Conservation (phyloP, 2,888 invertebrate species). For the Agonopterix arenella region DNA sequence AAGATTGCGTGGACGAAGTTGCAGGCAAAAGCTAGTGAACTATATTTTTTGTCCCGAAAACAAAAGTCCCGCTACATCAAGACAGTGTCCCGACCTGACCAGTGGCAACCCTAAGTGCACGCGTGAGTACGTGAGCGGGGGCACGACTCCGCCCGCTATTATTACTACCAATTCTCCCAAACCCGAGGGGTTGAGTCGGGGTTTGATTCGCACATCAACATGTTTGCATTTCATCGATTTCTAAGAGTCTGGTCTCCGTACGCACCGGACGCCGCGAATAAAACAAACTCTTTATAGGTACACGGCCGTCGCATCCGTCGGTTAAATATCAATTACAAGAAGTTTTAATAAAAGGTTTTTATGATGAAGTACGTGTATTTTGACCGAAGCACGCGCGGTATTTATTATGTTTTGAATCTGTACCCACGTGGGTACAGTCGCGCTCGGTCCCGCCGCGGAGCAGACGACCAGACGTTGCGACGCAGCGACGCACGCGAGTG, state of each 20-base stretch:
- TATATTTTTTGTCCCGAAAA: too few relatives aligned
- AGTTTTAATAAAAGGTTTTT: neutral
- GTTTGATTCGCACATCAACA: constrained; percentile 68
- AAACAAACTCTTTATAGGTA: constrained; percentile 7
- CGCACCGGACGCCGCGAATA: constrained; percentile 18
- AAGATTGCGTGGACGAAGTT: too few relatives aligned
- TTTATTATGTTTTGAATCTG: constrained; percentile 43
- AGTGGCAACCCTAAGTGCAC: neutral
- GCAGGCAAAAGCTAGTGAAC: too few relatives aligned
- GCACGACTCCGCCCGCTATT: constrained; percentile 50
- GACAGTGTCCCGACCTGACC: neutral
- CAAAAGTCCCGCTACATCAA: neutral
- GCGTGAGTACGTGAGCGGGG: constrained; percentile 40
- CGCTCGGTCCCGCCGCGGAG: constrained; percentile 9
- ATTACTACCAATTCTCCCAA: constrained; percentile 42
- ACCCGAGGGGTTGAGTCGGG: constrained; percentile 50
- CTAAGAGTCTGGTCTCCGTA: constrained; percentile 19
- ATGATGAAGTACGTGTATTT: neutral
- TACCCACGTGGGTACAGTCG: constrained; percentile 51
- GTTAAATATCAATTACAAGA: constrained; percentile 4
- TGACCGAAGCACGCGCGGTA: constrained; percentile 12
- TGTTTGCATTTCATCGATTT: constrained; percentile 70
- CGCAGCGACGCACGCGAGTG: constrained; percentile 62
- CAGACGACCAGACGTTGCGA: constrained; percentile 48
- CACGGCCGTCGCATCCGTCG: constrained; percentile 5